phyloP scores from a whole-genome alignment of 2,113 vertebrate genomes.

The Zapornia atra region DNA sequence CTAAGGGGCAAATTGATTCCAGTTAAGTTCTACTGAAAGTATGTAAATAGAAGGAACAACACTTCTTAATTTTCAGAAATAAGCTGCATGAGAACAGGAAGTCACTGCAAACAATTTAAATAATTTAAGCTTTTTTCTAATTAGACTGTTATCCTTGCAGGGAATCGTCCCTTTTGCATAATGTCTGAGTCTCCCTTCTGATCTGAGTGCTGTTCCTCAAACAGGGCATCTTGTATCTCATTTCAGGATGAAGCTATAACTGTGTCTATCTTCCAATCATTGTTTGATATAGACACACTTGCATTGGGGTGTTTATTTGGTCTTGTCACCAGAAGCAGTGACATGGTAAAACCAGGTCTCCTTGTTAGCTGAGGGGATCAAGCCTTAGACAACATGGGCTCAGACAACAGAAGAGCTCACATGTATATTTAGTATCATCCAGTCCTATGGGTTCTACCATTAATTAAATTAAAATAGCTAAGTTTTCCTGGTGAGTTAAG shows the following conservation, averaged over 20 bases:
- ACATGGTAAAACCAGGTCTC: not conserved
- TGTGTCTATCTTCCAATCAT: not conserved
- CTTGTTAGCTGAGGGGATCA: not conserved
- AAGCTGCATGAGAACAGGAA: not conserved
- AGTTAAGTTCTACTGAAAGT: not conserved
- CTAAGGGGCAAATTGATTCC: not conserved
- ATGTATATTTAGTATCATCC: not conserved
- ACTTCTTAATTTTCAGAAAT: not conserved
- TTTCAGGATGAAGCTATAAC: not conserved
- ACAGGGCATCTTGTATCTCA: not conserved
- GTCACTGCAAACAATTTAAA: not conserved
- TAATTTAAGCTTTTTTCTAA: not conserved
- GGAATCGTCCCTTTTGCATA: not conserved
- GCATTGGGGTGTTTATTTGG: not conserved
- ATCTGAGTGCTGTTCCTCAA: not conserved
- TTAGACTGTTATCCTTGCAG: not conserved
- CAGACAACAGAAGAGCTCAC: not conserved
- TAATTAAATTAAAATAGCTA: not conserved
- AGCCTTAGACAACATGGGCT: not conserved
- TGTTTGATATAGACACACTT: not conserved
- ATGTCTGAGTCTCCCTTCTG: not conserved
- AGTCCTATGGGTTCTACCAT: not conserved
- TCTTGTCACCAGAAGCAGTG: not conserved
- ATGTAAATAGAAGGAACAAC: not conserved
- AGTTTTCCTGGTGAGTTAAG: not conserved